Evolutionary conservation across 2,888 invertebrate species (phyloP).

Genomic region (Trachelus iudaicus): DNA sequence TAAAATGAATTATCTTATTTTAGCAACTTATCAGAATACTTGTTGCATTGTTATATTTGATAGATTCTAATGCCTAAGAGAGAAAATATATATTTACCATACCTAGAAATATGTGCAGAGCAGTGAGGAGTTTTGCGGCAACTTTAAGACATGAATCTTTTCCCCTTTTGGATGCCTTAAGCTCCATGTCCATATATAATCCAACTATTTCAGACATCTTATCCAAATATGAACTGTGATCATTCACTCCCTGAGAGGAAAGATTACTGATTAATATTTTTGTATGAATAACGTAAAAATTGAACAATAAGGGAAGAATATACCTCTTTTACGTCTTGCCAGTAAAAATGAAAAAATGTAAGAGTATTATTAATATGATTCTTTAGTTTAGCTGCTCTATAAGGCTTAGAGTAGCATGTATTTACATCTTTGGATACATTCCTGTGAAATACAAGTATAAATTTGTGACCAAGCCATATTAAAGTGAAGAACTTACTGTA

Average conservation of each 20-base stretch:
- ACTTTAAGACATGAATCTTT: constrained; percentile 35
- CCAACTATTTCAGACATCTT: constrained; percentile 62
- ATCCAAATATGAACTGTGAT: constrained; percentile 59
- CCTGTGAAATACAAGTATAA: constrained; percentile 35
- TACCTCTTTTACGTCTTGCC: constrained; percentile 61
- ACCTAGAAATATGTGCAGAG: constrained; percentile 56
- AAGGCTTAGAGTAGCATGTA: constrained; percentile 44
- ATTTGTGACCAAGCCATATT: neutral
- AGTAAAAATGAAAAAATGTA: constrained; percentile 61
- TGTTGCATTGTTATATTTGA: neutral
- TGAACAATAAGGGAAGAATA: constrained; percentile 12
- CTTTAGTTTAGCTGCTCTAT: constrained; percentile 52
- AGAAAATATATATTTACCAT: constrained; percentile 16
- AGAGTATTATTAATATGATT: constrained; percentile 56
- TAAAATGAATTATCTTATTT: constrained; percentile 20
- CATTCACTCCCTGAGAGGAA: constrained; percentile 46
- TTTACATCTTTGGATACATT: constrained; percentile 51
- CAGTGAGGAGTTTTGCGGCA: constrained; percentile 46
- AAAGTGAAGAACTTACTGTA: neutral
- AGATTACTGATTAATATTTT: constrained; percentile 10
- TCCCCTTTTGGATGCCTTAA: constrained; percentile 49
- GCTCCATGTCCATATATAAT: constrained; percentile 62
- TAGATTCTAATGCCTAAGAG: constrained; percentile 1
- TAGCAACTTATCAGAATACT: neutral
- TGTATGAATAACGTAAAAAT: constrained; percentile 5